Evolutionary conservation across 2,113 vertebrate genomes (phyloP), one percentile per base, ranked within the genome.

Genomic region (Bubo scandiacus): DNA sequence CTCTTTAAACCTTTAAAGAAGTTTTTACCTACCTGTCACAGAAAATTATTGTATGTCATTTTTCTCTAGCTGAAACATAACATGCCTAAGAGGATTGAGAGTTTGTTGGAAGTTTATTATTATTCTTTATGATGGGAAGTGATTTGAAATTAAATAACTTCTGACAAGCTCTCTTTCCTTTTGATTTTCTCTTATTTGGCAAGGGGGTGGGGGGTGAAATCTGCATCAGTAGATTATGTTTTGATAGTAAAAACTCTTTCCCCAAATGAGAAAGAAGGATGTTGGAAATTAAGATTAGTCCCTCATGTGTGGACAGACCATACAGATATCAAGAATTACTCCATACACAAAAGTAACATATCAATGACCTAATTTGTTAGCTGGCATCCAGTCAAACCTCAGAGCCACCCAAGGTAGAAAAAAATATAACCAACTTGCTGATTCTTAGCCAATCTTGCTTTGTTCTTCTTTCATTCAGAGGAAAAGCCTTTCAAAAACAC

Each of bases 281-380:
- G 36, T 57, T 88, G 25, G 51, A 85, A 94, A 94, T 82, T 34
- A 81, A 72, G 45, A 75, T 84, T 79, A 86, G 79, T 72, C 72
- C 61, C 1, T 0, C 49, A 52, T 92, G 38, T 81, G 84, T 86
- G 73, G 72, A 92, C 54, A 94, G 49, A 83, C 72, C 61, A 47
- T 81, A 75, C 15, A 52, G 80, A 70, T 73, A 94, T 65, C 61
- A 86, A 89, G 45, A 93, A 88, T 88, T 88, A 74, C 59, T 70
- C 73, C 49, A 68, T n/a, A 88, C 23, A 81, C 59, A 88, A 59
- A 94, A 67, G 73, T 52, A 91, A 72, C 38, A 42, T 86, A 92
- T 88, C 67, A 88, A 71, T 95, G 72, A 84, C 72, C 45, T 95
- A 96, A 97, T 95, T 95, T 96, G 89, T 92, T 84, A 91, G 36